phyloP scores from a whole-genome alignment of 2,797 vertebrate genomes.

The Bovichtus diacanthus region DNA sequence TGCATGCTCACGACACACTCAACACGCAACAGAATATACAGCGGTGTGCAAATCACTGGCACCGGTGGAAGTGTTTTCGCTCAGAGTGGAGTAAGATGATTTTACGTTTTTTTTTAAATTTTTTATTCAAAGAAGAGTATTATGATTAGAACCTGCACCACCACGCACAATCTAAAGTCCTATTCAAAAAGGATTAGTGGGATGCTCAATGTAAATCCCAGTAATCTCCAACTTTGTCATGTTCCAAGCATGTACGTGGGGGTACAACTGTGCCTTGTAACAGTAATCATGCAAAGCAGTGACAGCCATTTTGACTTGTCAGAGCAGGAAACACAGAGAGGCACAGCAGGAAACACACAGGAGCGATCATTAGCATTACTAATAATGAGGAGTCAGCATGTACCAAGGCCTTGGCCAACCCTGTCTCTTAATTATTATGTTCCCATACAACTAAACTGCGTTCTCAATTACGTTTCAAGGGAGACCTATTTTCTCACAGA shows the following conservation, averaged over 20 bases:
- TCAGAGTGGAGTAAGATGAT: conserved; percentile 1
- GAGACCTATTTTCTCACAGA: too few species aligned
- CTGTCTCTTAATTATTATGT: too few species aligned
- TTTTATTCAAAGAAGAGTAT: conserved; percentile 6
- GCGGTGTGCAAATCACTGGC: neutral
- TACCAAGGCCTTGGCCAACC: neutral
- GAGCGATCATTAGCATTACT: neutral
- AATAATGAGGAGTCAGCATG: conserved; percentile 1
- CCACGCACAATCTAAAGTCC: conserved; percentile 8
- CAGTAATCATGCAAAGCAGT: conserved; percentile 3
- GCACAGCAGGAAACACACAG: conserved; percentile 1
- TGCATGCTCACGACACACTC: too few species aligned
- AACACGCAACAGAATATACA: neutral
- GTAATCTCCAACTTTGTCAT: conserved; percentile 23
- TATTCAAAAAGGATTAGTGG: conserved; percentile 33
- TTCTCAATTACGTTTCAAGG: too few species aligned
- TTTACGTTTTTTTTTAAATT: neutral
- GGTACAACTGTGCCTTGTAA: neutral
- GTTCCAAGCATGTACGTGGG: conserved; percentile 1
- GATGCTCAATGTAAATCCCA: conserved; percentile 30
- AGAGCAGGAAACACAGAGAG: neutral
- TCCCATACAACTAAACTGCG: too few species aligned
- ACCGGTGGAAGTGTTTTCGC: neutral
- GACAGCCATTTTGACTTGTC: neutral
- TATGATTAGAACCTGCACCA: conserved; percentile 28